Conservation (phyloP, 1,140 invertebrate species). For the Drosophila nigromelanica region DNA sequence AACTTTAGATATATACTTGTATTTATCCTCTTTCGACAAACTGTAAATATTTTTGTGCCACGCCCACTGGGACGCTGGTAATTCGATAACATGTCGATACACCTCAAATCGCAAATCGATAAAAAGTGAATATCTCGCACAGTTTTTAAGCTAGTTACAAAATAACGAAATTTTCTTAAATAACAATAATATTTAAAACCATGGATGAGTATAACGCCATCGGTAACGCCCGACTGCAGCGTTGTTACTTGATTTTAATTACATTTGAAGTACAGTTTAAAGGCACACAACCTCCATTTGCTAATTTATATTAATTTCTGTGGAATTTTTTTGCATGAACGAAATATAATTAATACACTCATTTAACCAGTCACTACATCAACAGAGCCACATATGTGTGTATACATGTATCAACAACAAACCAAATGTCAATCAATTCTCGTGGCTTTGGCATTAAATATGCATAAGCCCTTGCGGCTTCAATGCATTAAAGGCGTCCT, state of each 20-base stretch:
- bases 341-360: constrained; percentile 66
- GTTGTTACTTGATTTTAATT: constrained; percentile 42
- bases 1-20: too few species aligned
- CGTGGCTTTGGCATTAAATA: constrained; percentile 44
- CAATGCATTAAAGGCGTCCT: constrained; percentile 12
- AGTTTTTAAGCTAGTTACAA: too few species aligned
- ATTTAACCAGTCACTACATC: constrained; percentile 52
- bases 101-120: too few species aligned
- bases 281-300: constrained; percentile 1
- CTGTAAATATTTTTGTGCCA: too few species aligned
- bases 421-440: constrained; percentile 68
- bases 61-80: too few species aligned
- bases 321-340: constrained; percentile 16
- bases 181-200: too few species aligned
- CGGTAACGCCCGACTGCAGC: too few species aligned
- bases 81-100: too few species aligned
- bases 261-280: constrained; percentile 32
- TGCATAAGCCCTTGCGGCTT: constrained; percentile 9
- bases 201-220: too few species aligned
- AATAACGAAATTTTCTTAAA: too few species aligned
- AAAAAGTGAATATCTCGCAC: too few species aligned
- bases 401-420: constrained; percentile 11
- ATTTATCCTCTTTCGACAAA: too few species aligned
- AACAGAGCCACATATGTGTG: constrained; percentile 3
- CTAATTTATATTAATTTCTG: constrained; percentile 66